Conservation (phyloP, 2,888 invertebrate genomes). For the Ormyrus rosae region DNA sequence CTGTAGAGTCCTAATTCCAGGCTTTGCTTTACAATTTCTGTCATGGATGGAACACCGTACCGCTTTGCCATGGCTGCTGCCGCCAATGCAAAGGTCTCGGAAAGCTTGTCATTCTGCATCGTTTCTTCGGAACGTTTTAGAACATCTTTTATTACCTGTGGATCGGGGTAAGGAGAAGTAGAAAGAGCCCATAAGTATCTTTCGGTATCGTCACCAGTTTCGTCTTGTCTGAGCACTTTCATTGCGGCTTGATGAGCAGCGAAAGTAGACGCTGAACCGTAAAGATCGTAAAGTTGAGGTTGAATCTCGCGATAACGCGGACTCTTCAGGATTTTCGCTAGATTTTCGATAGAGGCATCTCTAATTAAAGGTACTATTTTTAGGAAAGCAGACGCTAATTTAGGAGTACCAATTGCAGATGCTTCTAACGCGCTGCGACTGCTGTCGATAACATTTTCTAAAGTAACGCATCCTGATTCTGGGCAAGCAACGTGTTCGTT, state of each 20-base stretch:
- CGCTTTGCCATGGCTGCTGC: slow-evolving; percentile 80
- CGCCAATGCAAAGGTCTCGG: slow-evolving; percentile 83
- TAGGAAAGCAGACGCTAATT: slow-evolving; percentile 81
- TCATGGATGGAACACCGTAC: slow-evolving; percentile 60
- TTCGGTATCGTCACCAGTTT: slow-evolving; percentile 80
- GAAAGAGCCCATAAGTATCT: slow-evolving; percentile 86
- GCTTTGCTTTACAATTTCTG: slow-evolving; percentile 69
- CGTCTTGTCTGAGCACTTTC: slow-evolving; percentile 79
- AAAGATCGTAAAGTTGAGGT: slow-evolving; percentile 82
- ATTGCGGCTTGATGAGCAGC: slow-evolving; percentile 83
- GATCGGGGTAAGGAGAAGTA: slow-evolving; percentile 79
- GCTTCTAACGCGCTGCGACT: slow-evolving; percentile 77
- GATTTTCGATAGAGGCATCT: slow-evolving; percentile 79
- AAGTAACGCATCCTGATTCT: slow-evolving; percentile 74
- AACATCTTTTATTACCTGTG: slow-evolving; percentile 78
- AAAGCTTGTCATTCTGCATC: slow-evolving; percentile 79
- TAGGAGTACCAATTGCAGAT: slow-evolving; percentile 80
- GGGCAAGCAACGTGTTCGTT: slow-evolving; percentile 69
- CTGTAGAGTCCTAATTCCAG: slow-evolving; percentile 75
- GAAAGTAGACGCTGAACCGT: slow-evolving; percentile 83
- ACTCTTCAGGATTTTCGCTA: slow-evolving; percentile 79
- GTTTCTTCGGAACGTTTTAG: slow-evolving; percentile 76
- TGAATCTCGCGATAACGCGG: slow-evolving; percentile 80
- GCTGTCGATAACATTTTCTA: slow-evolving; percentile 78
- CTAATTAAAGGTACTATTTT: slow-evolving; percentile 81